Evolutionary conservation across 2,888 invertebrate species (phyloP), one percentile per base, ranked within the genome.

Genomic region (Amblyteles armatorius): DNA sequence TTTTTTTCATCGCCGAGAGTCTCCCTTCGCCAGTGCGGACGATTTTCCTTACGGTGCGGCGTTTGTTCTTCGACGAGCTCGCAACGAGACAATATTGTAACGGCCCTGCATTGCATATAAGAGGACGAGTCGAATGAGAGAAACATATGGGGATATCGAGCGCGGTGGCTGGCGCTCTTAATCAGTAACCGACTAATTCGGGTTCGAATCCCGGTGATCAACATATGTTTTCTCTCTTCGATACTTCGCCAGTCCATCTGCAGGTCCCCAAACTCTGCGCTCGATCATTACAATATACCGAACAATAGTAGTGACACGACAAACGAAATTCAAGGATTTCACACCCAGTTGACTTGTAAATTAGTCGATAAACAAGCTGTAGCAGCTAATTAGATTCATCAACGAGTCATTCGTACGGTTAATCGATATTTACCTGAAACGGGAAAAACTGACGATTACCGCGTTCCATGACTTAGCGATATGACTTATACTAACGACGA

Each of bases 71-170:
- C 76, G 57, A 81, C 73, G 68, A 73, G 74, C 88, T 88, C 88
- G 86, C 88, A 88, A 86, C 88, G 85, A 88, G 86, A 87, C 9
- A 40, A 40, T 29, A 29, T 29, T 29, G 29, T 29, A 29, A 29
- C 29, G 29, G 29, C 29, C 29, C 29, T 29, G 29, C 29, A 29
- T 29, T 29, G 29, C 29, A 29, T 29, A 29, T 3, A 29, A 29
- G 29, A 29, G 5, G 29, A 29, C 29, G 29, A 29, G 5, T 29
- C 29, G 29, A 29, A 29, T 29, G 29, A 29, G 29, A 29, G 29
- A 29, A 29, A 29, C 29, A 29, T 29, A 29, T 29, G 29, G 29
- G 0, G 29, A 29, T 5, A 26, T 26, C 22, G 22, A 29, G 29
- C 29, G 29, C 29, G 5, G 29, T 29, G 29, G 29, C 5, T 29